phyloP scores from a whole-genome alignment of 1,140 invertebrate species.

The Lepidurus packardi region DNA sequence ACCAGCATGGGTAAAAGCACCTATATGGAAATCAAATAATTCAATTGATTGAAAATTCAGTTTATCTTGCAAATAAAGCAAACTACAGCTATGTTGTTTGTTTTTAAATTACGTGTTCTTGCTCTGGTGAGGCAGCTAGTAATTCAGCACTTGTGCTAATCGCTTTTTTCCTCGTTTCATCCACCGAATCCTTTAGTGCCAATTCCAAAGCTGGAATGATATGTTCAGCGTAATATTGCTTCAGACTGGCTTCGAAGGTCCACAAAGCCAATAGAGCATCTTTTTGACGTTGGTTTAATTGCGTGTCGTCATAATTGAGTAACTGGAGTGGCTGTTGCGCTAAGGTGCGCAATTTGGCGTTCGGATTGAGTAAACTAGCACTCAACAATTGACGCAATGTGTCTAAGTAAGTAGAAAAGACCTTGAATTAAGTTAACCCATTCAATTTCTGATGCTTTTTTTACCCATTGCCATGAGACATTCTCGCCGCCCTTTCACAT shows the following conservation, averaged over 20 bases:
- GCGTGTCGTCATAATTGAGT: conserved; percentile 42
- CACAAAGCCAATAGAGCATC: conserved; percentile 48
- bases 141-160: conserved; percentile 71
- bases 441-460: conserved; percentile 40
- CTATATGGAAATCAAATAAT: conserved; percentile 47
- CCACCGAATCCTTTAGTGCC: conserved; percentile 62
- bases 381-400: conserved; percentile 35
- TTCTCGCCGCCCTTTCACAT: conserved; percentile 73
- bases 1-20: conserved; percentile 72
- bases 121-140: conserved; percentile 74
- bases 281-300: conserved; percentile 43
- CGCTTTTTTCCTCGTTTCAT: conserved; percentile 74
- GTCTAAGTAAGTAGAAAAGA: conserved; percentile 19
- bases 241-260: conserved; percentile 79
- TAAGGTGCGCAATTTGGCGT: conserved; percentile 66
- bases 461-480: conserved; percentile 56
- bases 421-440: conserved; percentile 21
- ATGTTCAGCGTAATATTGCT: conserved; percentile 60
- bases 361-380: conserved; percentile 56
- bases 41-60: conserved; percentile 32
- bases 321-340: conserved; percentile 55
- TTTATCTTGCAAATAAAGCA: conserved; percentile 23
- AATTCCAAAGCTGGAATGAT: conserved; percentile 60
- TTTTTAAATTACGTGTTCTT: conserved; percentile 58
- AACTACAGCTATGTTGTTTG: conserved; percentile 45